Percentiles rank a stretch among this genome's conserved stretches.
These are phyloP conservation scores for Tychaedon coryphoeus DNA, from an alignment of 2,113 vertebrate species.

Conservation along the genomic window DNA sequence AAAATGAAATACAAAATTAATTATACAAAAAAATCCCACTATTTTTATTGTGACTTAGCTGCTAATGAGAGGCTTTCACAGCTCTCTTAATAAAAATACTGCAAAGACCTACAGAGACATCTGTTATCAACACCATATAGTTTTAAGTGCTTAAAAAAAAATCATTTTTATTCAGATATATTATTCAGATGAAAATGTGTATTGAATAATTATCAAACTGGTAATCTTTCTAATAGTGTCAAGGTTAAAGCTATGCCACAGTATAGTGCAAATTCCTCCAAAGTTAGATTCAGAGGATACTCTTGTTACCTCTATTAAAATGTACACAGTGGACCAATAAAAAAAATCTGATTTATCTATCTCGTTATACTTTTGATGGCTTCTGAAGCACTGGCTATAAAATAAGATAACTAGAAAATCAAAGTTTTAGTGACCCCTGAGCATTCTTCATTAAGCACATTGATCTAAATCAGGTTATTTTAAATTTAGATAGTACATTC, in stretches of 20 bases:
- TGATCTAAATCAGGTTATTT: constrained; percentile 71
- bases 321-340: constrained; percentile 69
- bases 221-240: constrained; percentile 48
- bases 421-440: constrained; percentile 76
- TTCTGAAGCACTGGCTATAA: constrained; percentile 73
- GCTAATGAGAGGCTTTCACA: not conserved
- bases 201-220: constrained; percentile 57
- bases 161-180: not conserved
- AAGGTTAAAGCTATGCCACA: constrained; percentile 62
- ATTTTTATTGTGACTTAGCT: not conserved
- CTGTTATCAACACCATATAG: not conserved
- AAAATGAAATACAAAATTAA: not conserved
- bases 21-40: not conserved
- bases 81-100: not conserved
- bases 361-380: constrained; percentile 72
- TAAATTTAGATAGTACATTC: constrained; percentile 68
- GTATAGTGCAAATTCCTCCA: constrained; percentile 26
- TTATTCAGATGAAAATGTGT: not conserved
- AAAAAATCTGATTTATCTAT: constrained; percentile 73
- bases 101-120: not conserved
- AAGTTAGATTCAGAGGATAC: constrained; percentile 62
- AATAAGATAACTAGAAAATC: constrained; percentile 78
- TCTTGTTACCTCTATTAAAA: constrained; percentile 60
- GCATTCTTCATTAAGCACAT: constrained; percentile 67
- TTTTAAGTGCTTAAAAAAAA: constrained; percentile 27